A percentile compares a stretch with the other conserved stretches of the same genome.
Conservation (phyloP, 2,888 invertebrate species). For the Drosophila bunnanda region DNA sequence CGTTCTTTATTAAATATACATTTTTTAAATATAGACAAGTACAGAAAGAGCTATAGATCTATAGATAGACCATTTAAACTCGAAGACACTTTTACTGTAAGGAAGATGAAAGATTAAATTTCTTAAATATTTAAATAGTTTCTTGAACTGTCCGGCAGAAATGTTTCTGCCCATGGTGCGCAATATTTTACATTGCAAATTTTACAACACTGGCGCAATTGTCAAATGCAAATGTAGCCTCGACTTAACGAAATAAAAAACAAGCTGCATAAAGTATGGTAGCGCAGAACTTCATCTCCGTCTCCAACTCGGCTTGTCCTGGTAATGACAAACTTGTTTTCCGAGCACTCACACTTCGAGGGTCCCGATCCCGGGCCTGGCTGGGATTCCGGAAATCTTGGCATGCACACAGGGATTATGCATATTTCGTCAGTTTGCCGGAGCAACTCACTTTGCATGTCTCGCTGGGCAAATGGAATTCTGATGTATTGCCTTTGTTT, state of each 20-base stretch:
- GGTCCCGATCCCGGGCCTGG: slow-evolving; percentile 4
- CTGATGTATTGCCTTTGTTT: slow-evolving; percentile 59
- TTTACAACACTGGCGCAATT: slow-evolving; percentile 42
- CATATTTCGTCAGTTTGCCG: slow-evolving; percentile 34
- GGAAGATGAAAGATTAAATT: background rate
- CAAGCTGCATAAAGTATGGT: slow-evolving; percentile 15
- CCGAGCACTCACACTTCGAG: slow-evolving; percentile 34
- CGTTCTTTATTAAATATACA: background rate
- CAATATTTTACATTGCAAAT: slow-evolving; percentile 32
- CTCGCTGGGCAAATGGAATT: slow-evolving; percentile 64
- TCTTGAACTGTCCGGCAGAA: background rate
- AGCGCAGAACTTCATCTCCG: slow-evolving; percentile 39
- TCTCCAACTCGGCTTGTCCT: slow-evolving; percentile 23
- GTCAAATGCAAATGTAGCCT: slow-evolving; percentile 58
- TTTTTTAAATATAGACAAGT: background rate
- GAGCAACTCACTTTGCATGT: slow-evolving; percentile 46
- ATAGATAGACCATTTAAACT: no score
- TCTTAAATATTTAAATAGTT: background rate
- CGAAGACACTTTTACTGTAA: no score
- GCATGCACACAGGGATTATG: slow-evolving; percentile 40
- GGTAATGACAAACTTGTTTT: slow-evolving; percentile 47
- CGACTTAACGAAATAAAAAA: slow-evolving; percentile 41
- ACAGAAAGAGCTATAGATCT: no score
- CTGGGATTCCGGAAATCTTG: slow-evolving; percentile 22
- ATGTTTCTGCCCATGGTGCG: slow-evolving; percentile 16